phyloP scores from a whole-genome alignment of 2,888 invertebrate genomes.

The Drosophila greeni region DNA sequence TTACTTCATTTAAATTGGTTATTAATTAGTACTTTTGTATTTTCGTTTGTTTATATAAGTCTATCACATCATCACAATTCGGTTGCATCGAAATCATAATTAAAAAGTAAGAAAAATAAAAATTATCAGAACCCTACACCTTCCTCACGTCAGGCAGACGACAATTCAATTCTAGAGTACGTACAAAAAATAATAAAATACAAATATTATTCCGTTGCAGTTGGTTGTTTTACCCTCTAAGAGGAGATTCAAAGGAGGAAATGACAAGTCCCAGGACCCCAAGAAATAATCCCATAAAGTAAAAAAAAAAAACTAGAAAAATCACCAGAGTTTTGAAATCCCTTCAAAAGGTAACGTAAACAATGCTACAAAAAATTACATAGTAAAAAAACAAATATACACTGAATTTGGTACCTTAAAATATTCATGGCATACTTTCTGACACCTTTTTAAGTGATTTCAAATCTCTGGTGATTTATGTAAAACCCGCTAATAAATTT shows the following conservation, averaged over 20 bases:
- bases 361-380: not conserved
- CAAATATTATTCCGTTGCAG: conserved; percentile 19
- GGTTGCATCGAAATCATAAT: conserved; percentile 68
- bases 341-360: not conserved
- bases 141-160: conserved; percentile 41
- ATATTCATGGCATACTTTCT: not conserved
- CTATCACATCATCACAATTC: conserved; percentile 78
- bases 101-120: conserved; percentile 28
- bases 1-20: conserved; percentile 47
- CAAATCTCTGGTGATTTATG: not conserved
- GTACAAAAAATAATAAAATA: conserved; percentile 61
- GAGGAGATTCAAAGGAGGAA: conserved; percentile 10
- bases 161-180: conserved; percentile 58
- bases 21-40: conserved; percentile 65
- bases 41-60: conserved; percentile 71
- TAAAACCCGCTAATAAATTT: not conserved
- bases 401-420: not conserved
- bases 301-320: not conserved
- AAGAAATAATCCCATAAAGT: not conserved
- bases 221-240: conserved; percentile 9
- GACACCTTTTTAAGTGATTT: not conserved
- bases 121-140: conserved; percentile 8
- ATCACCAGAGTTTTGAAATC: not conserved
- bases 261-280: conserved; percentile 7
- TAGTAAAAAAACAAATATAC: conserved; percentile 1